Evolutionary conservation across 2,888 invertebrate species (phyloP).

Genomic region (Empis livida): DNA sequence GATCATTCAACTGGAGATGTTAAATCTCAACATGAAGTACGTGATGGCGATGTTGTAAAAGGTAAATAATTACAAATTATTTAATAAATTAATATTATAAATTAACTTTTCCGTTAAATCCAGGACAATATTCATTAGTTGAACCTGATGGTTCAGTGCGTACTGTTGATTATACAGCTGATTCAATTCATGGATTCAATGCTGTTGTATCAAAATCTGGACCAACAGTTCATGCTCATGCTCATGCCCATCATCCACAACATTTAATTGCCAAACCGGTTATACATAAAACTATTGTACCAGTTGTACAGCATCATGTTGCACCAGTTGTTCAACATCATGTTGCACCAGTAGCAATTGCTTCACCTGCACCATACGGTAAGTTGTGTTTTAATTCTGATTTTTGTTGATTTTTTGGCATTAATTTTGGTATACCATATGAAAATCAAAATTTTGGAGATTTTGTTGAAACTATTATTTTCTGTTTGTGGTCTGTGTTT

Average conservation of each 20-base stretch:
- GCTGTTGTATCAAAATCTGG: constrained; percentile 35
- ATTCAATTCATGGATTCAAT: constrained; percentile 33
- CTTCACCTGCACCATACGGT: constrained; percentile 27
- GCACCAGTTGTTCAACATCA: constrained; percentile 24
- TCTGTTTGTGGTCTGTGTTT: neutral
- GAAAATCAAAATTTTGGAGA: neutral
- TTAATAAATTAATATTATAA: neutral
- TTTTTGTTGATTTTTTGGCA: constrained; percentile 5
- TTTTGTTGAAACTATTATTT: neutral
- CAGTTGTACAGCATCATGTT: constrained; percentile 25
- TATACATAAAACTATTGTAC: constrained; percentile 23
- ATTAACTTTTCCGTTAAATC: neutral
- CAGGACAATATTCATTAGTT: constrained; percentile 35
- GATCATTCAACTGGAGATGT: constrained; percentile 44
- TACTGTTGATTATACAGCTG: constrained; percentile 35
- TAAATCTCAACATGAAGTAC: constrained; percentile 50
- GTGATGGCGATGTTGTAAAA: constrained; percentile 52
- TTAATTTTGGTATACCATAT: neutral
- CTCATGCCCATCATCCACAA: constrained; percentile 9
- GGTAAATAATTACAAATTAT: constrained; percentile 28
- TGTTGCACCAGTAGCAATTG: constrained; percentile 22
- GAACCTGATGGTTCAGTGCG: constrained; percentile 36
- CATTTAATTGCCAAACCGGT: constrained; percentile 27
- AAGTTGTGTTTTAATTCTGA: constrained; percentile 14
- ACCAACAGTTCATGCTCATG: constrained; percentile 32